These are phyloP conservation scores for Lycocorax pyrrhopterus DNA, from an alignment of 2,113 vertebrate species.

Conservation along the genomic window DNA sequence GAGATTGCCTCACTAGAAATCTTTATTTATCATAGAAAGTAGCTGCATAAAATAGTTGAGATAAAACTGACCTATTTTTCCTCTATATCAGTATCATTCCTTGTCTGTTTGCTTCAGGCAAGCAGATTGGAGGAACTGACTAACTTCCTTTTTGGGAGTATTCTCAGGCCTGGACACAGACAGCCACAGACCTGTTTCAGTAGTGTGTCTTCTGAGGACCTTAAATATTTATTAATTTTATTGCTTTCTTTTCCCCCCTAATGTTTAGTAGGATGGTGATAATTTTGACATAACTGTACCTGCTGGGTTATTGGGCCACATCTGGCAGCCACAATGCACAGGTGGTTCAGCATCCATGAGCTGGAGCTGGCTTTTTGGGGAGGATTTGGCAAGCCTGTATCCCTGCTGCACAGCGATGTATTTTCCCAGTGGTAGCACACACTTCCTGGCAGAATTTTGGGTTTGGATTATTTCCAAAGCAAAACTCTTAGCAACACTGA, in stretches of 20 bases:
- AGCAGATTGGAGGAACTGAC: background rate
- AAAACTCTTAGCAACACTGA: background rate
- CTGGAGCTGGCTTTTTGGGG: background rate
- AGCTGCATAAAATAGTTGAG: background rate
- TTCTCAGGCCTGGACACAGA: background rate
- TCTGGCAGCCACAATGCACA: background rate
- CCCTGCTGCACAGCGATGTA: background rate
- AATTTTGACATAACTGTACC: background rate
- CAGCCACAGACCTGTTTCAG: background rate
- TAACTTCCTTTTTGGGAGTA: background rate
- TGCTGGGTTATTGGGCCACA: background rate
- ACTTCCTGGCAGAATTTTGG: background rate
- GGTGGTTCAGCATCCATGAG: background rate
- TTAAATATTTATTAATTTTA: background rate
- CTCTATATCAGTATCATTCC: background rate
- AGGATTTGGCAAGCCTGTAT: background rate
- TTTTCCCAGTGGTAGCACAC: constrained; percentile 15
- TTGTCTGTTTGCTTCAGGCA: background rate
- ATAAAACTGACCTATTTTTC: background rate
- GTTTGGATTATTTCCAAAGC: background rate
- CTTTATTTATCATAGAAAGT: background rate
- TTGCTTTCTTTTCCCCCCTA: background rate
- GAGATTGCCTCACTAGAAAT: background rate
- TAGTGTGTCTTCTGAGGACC: background rate
- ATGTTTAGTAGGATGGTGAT: background rate